These are phyloP conservation scores for Spinibarbus caldwelli DNA, from an alignment of 2,797 vertebrate genomes.

Conservation along the genomic window DNA sequence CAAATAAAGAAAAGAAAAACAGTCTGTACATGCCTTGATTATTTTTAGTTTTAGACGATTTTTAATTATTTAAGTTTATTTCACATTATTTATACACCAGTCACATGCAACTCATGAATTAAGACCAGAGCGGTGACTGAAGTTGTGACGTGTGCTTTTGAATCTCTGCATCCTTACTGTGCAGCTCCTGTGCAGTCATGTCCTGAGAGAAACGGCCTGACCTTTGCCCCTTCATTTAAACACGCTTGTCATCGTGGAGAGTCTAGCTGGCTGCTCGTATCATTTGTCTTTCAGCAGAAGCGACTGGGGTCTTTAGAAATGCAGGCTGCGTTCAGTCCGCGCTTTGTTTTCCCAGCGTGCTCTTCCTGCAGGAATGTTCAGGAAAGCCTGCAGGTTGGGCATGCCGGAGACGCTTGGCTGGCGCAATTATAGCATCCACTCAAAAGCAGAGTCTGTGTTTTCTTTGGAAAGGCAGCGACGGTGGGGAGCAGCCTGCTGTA, in stretches of 20 bases:
- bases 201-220: slow-evolving; percentile 15
- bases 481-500: slow-evolving; percentile 15
- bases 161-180: neutral
- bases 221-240: slow-evolving; percentile 8
- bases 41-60: neutral
- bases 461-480: slow-evolving; percentile 27
- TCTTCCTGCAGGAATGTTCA: too few relatives aligned
- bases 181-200: neutral
- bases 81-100: neutral
- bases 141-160: neutral
- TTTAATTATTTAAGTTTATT: too few relatives aligned
- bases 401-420: slow-evolving; percentile 28
- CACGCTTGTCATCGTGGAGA: slow-evolving; percentile 27
- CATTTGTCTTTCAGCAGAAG: slow-evolving; percentile 45
- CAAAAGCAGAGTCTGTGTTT: slow-evolving; percentile 23
- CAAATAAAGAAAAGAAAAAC: too few relatives aligned
- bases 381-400: slow-evolving; percentile 31
- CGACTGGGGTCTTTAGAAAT: slow-evolving; percentile 39
- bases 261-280: slow-evolving; percentile 31
- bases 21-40: too few relatives aligned
- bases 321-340: neutral
- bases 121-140: neutral
- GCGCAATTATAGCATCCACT: slow-evolving; percentile 20
- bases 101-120: neutral
- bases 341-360: slow-evolving; percentile 40